Conservation (phyloP, 2,113 vertebrate genomes). For the Macquaria australasica region DNA sequence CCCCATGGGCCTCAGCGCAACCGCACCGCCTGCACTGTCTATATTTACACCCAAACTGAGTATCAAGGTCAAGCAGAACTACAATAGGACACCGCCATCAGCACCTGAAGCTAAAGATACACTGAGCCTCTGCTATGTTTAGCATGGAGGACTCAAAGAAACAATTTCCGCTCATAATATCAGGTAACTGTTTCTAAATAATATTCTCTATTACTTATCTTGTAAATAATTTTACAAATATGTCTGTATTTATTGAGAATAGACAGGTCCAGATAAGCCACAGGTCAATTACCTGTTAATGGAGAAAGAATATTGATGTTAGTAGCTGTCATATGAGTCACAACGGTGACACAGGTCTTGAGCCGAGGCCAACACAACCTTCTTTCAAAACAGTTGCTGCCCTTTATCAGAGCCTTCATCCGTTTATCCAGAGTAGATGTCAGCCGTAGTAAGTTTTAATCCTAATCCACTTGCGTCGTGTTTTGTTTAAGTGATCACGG, state of each 20-base stretch:
- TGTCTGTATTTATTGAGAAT: neutral
- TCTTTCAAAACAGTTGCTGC: conserved; percentile 56
- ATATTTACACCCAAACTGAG: too few species aligned
- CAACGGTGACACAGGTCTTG: neutral
- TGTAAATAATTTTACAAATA: neutral
- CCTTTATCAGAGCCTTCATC: conserved; percentile 73
- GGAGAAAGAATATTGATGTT: neutral
- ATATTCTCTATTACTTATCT: neutral
- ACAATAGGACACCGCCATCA: too few species aligned
- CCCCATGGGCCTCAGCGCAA: too few species aligned
- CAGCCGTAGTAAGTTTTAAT: conserved; percentile 75
- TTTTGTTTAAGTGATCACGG: conserved; percentile 74
- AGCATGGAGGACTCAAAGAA: too few species aligned
- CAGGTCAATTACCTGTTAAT: neutral
- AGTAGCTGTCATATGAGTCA: neutral
- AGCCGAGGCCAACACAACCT: neutral
- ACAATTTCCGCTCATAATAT: too few species aligned
- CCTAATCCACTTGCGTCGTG: conserved; percentile 82
- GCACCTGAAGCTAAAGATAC: too few species aligned
- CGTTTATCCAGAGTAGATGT: conserved; percentile 64
- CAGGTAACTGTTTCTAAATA: neutral
- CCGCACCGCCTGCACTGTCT: too few species aligned
- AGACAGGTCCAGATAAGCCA: neutral
- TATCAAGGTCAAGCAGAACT: too few species aligned
- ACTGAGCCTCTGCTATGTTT: too few species aligned